Evolutionary conservation across 2,113 vertebrate species (phyloP).

Genomic region (Phrynosoma platyrhinos): DNA sequence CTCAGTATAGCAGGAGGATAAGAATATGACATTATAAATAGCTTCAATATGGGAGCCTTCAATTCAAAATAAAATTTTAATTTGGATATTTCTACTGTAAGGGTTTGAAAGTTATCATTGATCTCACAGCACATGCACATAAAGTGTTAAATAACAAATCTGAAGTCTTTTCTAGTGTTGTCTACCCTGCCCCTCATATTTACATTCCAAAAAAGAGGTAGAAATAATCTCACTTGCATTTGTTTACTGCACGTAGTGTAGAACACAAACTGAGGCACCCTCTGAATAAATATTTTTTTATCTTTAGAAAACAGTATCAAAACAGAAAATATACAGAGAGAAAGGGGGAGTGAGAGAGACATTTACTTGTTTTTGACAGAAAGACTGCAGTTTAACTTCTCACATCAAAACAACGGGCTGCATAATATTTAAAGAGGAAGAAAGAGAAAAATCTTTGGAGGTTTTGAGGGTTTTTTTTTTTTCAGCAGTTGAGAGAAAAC

Average conservation of each 20-base stretch:
- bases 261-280: background rate
- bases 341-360: background rate
- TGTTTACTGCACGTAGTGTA: background rate
- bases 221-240: background rate
- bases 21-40: background rate
- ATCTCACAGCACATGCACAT: background rate
- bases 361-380: background rate
- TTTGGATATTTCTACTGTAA: too few relatives aligned
- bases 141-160: background rate
- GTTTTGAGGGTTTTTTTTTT: slow-evolving; percentile 12
- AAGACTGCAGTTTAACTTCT: background rate
- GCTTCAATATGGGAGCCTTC: background rate
- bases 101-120: background rate
- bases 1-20: background rate
- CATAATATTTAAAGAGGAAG: background rate
- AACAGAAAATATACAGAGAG: background rate
- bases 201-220: slow-evolving; percentile 22
- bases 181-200: background rate
- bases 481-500: background rate
- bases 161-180: background rate
- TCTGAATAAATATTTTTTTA: slow-evolving; percentile 3
- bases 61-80: background rate
- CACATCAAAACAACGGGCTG: background rate
- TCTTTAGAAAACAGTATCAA: background rate
- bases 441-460: background rate